Evolutionary conservation across 2,113 vertebrate species (phyloP).

Genomic region (Rhodinocichla rosea): DNA sequence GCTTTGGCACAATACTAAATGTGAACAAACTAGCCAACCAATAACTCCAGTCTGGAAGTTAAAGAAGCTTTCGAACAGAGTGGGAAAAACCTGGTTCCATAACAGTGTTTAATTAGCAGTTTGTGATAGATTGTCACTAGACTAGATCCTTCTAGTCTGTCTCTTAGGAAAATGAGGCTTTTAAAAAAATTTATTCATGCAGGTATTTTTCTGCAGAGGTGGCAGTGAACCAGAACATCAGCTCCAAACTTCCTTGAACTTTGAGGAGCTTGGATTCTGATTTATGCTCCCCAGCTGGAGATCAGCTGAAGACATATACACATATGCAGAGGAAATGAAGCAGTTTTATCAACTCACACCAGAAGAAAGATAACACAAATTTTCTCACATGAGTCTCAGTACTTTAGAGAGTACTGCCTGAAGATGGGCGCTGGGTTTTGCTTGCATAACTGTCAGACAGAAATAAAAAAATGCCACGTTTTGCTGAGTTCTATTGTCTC

Average conservation of each 20-base stretch:
- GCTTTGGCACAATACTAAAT: not conserved
- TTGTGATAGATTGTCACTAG: not conserved
- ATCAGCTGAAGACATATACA: not conserved
- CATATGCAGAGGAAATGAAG: not conserved
- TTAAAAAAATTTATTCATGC: not conserved
- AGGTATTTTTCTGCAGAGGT: not conserved
- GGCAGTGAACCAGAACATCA: not conserved
- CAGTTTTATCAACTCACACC: not conserved
- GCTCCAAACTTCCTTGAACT: not conserved
- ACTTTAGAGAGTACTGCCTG: not conserved
- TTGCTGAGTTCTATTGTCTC: conserved; percentile 31
- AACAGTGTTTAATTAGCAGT: not conserved
- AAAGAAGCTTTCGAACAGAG: not conserved
- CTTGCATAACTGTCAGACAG: not conserved
- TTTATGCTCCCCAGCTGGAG: not conserved
- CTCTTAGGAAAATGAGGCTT: not conserved
- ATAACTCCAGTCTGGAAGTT: not conserved
- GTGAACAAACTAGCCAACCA: not conserved
- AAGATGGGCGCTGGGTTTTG: not conserved
- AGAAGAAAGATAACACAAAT: not conserved
- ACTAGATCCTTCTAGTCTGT: not conserved
- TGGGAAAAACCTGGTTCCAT: not conserved
- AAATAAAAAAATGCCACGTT: not conserved
- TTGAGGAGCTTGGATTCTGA: not conserved
- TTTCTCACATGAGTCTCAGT: not conserved